Conservation (phyloP, 2,797 vertebrate genomes). For the Onychomys arenicola region DNA sequence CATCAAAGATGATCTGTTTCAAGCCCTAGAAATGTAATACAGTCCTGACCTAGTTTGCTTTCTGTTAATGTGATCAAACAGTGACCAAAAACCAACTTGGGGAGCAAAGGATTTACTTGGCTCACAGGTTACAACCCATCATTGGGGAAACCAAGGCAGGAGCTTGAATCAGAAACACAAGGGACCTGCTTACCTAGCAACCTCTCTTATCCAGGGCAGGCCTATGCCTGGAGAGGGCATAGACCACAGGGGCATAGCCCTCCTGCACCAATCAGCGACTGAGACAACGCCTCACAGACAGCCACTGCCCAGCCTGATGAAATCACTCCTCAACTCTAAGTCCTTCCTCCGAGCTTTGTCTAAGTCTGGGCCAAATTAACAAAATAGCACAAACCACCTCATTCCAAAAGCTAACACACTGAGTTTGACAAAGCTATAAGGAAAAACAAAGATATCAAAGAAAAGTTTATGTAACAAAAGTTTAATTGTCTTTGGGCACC, state of each 20-base stretch:
- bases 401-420: neutral
- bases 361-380: too few relatives aligned
- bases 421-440: neutral
- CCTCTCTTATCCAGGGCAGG: neutral
- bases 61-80: neutral
- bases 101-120: neutral
- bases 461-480: slow-evolving; percentile 8
- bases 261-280: neutral
- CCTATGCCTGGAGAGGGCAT: neutral
- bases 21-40: neutral
- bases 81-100: neutral
- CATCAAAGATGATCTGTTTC: neutral
- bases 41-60: neutral
- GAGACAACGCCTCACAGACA: neutral
- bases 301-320: neutral
- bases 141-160: neutral
- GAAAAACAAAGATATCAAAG: neutral
- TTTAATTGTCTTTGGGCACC: neutral
- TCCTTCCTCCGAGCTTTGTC: neutral
- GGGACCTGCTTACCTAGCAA: neutral
- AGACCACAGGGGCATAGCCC: neutral
- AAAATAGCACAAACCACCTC: neutral
- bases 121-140: neutral
- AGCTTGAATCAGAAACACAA: neutral
- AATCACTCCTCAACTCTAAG: neutral